Conservation (phyloP, 2,888 invertebrate genomes). For the Amblyjoppa proteus region DNA sequence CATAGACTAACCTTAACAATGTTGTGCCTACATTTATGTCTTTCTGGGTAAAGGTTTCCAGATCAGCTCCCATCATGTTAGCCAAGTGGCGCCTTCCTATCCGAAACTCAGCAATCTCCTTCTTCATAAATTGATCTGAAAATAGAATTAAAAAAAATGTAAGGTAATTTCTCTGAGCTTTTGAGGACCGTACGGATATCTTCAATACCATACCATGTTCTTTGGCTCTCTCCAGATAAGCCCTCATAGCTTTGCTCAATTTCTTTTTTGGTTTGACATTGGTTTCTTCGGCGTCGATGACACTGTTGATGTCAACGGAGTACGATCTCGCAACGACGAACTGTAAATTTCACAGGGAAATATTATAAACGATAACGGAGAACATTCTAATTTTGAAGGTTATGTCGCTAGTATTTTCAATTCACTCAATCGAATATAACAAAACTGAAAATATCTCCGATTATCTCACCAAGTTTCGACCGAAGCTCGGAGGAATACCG, state of each 20-base stretch:
- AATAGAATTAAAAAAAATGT: constrained; percentile 29
- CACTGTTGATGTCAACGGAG: constrained; percentile 42
- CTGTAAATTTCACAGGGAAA: constrained; percentile 42
- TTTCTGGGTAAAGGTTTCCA: constrained; percentile 94
- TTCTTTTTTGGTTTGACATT: constrained; percentile 83
- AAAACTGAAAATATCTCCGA: neutral
- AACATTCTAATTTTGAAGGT: constrained; percentile 47
- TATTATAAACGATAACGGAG: neutral
- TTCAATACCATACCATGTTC: constrained; percentile 87
- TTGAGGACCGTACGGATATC: neutral
- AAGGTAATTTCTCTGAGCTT: no score
- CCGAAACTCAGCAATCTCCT: constrained; percentile 92
- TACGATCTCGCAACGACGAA: constrained; percentile 48
- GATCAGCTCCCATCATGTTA: constrained; percentile 99
- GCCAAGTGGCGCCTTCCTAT: constrained; percentile 98
- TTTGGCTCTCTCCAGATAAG: constrained; percentile 93
- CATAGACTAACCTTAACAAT: neutral
- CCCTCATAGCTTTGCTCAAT: constrained; percentile 95
- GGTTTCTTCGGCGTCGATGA: constrained; percentile 49
- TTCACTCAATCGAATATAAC: neutral
- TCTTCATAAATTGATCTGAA: constrained; percentile 92
- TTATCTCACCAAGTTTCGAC: constrained; percentile 47
- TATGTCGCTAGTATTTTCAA: constrained; percentile 7
- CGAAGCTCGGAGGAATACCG: constrained; percentile 22
- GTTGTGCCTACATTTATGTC: constrained; percentile 91